These are phyloP conservation scores for Dastarcus helophoroides DNA, from an alignment of 2,888 invertebrate species.

Conservation along the genomic window DNA sequence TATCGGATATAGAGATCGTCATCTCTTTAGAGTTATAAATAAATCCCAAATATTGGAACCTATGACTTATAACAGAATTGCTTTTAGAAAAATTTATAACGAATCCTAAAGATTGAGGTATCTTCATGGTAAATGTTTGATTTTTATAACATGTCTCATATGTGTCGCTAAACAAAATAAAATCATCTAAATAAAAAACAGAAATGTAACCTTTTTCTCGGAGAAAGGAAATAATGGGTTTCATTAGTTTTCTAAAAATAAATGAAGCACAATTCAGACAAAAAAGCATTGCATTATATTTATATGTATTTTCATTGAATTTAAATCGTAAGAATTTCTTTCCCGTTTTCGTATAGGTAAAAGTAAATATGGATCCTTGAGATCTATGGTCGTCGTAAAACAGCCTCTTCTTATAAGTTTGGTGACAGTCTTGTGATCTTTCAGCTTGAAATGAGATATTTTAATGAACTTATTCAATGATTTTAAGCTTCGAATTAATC, in stretches of 20 bases:
- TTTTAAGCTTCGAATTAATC: conserved; percentile 20
- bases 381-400: conserved; percentile 12
- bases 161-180: no score
- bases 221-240: conserved; percentile 16
- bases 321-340: conserved; percentile 17
- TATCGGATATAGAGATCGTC: no score
- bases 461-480: conserved; percentile 15
- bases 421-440: conserved; percentile 16
- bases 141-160: no score
- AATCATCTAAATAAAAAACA: no score
- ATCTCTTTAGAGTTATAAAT: no score
- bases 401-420: conserved; percentile 14
- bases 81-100: no score
- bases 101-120: no score
- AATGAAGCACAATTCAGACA: conserved; percentile 17
- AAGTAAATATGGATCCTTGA: conserved; percentile 16
- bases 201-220: no score
- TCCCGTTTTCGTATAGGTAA: conserved; percentile 14
- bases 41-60: no score
- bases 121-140: no score
- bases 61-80: no score
- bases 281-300: conserved; percentile 19
- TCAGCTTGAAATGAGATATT: conserved; percentile 20
- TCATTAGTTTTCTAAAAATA: conserved; percentile 21
- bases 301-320: conserved; percentile 15